Conservation (phyloP, 2,888 invertebrate genomes). For the Yponomeuta malinellus region DNA sequence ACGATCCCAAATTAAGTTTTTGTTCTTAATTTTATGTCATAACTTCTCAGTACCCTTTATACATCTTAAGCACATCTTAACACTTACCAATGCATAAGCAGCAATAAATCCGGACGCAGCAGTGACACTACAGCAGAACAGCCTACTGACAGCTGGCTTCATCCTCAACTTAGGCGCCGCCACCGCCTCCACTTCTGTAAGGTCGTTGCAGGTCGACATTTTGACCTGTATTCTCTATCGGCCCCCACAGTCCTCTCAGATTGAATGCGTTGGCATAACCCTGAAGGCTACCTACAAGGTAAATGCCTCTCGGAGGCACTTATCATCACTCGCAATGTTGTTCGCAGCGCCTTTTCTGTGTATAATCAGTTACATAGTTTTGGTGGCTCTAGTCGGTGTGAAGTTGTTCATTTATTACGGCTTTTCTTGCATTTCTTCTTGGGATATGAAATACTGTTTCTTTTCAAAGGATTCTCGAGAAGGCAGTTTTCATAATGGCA, state of each 20-base stretch:
- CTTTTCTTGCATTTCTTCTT: neutral
- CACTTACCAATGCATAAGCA: slow-evolving; percentile 66
- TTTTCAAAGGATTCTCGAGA: neutral
- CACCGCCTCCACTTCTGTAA: slow-evolving; percentile 43
- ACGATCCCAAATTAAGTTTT: no score
- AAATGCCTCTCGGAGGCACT: neutral
- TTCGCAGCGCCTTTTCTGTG: neutral
- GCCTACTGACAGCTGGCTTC: slow-evolving; percentile 64
- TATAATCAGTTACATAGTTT: neutral
- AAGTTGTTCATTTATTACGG: neutral
- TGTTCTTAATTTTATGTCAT: no score
- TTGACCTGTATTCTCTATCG: slow-evolving; percentile 21
- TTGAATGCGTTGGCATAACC: neutral
- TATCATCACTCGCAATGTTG: neutral
- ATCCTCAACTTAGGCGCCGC: slow-evolving; percentile 59
- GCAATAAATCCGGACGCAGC: slow-evolving; percentile 70
- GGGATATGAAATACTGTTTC: neutral
- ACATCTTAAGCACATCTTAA: no score
- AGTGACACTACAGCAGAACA: slow-evolving; percentile 71
- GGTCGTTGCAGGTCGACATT: slow-evolving; percentile 60
- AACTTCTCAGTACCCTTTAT: no score
- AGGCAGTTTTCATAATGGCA: neutral
- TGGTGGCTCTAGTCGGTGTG: neutral
- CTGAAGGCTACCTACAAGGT: neutral
- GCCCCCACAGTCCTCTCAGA: neutral